Evolutionary conservation across 2,888 invertebrate species (phyloP).

Genomic region (Tortricodes alternella): DNA sequence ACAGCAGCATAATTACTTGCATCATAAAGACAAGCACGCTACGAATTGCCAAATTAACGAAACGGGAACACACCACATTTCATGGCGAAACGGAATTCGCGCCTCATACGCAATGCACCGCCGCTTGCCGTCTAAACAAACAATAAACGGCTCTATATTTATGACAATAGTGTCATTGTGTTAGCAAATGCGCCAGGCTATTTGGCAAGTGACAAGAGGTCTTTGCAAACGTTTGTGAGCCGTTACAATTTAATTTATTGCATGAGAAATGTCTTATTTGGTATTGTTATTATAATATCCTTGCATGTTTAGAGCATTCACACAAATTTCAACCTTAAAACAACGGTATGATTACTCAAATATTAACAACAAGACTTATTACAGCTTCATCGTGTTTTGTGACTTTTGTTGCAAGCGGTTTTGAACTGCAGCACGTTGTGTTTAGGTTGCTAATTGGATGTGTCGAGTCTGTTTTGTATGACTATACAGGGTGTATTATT

Average conservation of each 20-base stretch:
- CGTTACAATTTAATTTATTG: slow-evolving; percentile 29
- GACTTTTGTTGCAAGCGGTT: slow-evolving; percentile 1
- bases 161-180: background rate
- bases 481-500: slow-evolving; percentile 25
- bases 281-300: slow-evolving; percentile 29
- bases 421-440: background rate
- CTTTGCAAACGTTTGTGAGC: slow-evolving; percentile 21
- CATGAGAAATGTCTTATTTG: slow-evolving; percentile 30
- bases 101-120: slow-evolving; percentile 22
- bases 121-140: background rate
- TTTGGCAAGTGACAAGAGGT: slow-evolving; percentile 30
- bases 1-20: slow-evolving; percentile 14
- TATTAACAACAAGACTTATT: background rate
- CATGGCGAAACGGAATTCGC: slow-evolving; percentile 1
- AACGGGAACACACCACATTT: slow-evolving; percentile 18
- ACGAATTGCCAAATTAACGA: slow-evolving; percentile 28
- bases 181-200: slow-evolving; percentile 8
- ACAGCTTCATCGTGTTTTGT: slow-evolving; percentile 12
- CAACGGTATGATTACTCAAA: background rate
- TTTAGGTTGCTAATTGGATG: slow-evolving; percentile 16
- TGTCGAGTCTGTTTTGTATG: background rate
- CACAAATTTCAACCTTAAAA: slow-evolving; percentile 9
- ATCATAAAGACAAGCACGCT: slow-evolving; percentile 22
- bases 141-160: background rate
- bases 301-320: background rate